Evolutionary conservation across 2,797 vertebrate species (phyloP), one percentile per base, ranked within the genome.

Genomic region (Aselliscus stoliczkanus): DNA sequence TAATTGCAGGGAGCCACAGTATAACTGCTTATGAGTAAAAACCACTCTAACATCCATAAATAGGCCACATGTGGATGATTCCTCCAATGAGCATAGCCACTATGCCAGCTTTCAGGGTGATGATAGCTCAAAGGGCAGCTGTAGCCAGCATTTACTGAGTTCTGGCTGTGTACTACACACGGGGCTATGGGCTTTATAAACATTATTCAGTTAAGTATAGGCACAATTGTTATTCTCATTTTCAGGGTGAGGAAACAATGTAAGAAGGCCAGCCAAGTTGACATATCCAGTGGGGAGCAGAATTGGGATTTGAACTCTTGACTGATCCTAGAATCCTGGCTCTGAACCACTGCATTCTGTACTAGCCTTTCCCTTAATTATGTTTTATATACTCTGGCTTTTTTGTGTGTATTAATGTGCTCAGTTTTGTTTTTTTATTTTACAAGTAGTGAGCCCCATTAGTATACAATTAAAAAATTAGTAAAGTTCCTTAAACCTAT

Each of bases 391-490:
- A n/a, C 18, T 21, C 18, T 7, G 12, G 12, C 65, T 20, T 81
- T 75, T 60, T 52, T 64, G 23, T 18, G 3, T 25, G 5, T 72
- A 39, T 81, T 50, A 23, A 54, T 0, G 1, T 77, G 7, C 65
- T 90, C 65, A 58, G 4, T 67, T 94, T 70, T 62, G 42, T 77
- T 89, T 69, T 89, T 70, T 52, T 17, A 90, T 73, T 79, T 88
- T 94, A 25, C 9, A 84, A 64, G 11, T 42, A 86, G 39, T 37
- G 44, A 79, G 47, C 12, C 58, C 39, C 25, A 10, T 60, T 64
- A 65, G 67, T 34, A 87, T 83, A 62, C 44, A 42, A 65, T n/a
- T 42, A 80, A 54, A 72, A 65, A 77, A 50, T 44, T 31, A 69
- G 44, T 27, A 52, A 62, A 58, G 29, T 37, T 70, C 5, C n/a